phyloP scores from a whole-genome alignment of 1,140 invertebrate genomes.

The Pogonomyrmex californicus region DNA sequence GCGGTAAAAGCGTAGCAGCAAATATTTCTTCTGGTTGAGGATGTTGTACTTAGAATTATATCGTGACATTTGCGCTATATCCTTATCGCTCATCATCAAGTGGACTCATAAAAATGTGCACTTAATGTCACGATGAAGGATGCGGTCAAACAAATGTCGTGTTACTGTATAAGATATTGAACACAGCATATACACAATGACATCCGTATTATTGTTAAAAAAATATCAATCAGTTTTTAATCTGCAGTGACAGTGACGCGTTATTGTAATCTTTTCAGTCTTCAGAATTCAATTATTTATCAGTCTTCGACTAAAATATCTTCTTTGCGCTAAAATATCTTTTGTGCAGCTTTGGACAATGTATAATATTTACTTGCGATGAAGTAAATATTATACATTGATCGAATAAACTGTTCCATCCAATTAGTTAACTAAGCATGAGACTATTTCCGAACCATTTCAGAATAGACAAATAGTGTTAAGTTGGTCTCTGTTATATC shows the following conservation, averaged over 20 bases:
- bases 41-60: neutral
- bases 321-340: neutral
- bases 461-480: neutral
- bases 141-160: neutral
- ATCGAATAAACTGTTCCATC: slow-evolving; percentile 11
- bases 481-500: neutral
- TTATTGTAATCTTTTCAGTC: neutral
- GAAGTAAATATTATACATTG: neutral
- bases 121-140: slow-evolving; percentile 7
- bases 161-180: neutral
- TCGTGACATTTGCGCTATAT: slow-evolving; percentile 22
- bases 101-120: slow-evolving; percentile 27
- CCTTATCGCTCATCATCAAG: slow-evolving; percentile 15
- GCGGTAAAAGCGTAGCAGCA: neutral
- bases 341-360: neutral
- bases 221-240: slow-evolving; percentile 13
- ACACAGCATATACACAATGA: neutral
- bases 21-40: slow-evolving; percentile 4
- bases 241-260: neutral
- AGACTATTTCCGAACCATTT: neutral
- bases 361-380: neutral
- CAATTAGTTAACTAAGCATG: neutral
- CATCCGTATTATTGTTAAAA: neutral
- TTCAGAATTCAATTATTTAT: neutral
- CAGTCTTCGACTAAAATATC: neutral